Evolutionary conservation across 2,888 invertebrate species (phyloP).

Genomic region (Monoplex corrugatus): DNA sequence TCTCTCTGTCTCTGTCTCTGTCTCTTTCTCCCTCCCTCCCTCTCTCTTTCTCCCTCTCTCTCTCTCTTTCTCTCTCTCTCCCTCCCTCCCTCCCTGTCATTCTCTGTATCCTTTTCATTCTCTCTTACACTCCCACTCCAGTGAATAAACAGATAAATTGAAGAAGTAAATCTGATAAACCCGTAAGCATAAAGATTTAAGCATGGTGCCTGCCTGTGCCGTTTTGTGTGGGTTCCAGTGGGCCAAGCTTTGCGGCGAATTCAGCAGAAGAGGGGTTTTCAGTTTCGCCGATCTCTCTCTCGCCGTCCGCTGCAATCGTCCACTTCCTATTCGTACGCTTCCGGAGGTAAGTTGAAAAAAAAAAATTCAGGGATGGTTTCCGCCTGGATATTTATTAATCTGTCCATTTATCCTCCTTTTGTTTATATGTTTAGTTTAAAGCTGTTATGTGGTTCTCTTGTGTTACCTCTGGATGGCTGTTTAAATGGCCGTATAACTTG

Average conservation of each 20-base stretch:
- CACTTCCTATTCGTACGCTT: conserved; percentile 50
- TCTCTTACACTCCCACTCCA: no score
- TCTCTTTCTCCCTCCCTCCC: background rate
- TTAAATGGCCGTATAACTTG: no score
- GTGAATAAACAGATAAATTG: no score
- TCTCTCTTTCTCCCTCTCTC: background rate
- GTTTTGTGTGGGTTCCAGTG: conserved; percentile 41
- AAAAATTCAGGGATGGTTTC: no score
- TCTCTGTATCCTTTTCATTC: no score
- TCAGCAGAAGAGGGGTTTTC: conserved; percentile 48
- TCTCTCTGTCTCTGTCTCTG: background rate
- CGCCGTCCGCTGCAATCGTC: conserved; percentile 51
- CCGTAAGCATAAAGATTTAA: no score
- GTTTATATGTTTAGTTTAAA: background rate
- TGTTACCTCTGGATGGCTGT: background rate
- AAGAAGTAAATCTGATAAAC: no score
- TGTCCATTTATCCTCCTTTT: background rate
- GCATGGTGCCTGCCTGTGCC: background rate
- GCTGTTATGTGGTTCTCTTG: background rate
- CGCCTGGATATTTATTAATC: background rate
- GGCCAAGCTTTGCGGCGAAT: conserved; percentile 51
- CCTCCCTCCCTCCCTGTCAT: no score
- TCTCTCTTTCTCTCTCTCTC: background rate
- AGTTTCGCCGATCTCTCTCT: conserved; percentile 53
- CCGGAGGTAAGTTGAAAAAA: conserved; percentile 55